phyloP scores from a whole-genome alignment of 2,888 invertebrate species.

The Elmis aenea region DNA sequence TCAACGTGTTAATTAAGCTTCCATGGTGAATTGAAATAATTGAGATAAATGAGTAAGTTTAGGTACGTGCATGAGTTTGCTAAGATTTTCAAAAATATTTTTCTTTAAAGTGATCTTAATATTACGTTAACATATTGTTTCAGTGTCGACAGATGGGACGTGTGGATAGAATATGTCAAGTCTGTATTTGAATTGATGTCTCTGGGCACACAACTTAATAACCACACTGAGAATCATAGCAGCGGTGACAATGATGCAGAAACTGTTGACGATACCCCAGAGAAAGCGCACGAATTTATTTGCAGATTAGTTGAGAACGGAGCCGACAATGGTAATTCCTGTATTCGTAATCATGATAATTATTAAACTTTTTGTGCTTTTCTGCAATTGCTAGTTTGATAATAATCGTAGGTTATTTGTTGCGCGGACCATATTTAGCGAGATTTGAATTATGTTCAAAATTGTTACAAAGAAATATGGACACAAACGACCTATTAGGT shows the following conservation, averaged over 20 bases:
- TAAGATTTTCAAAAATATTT: background rate
- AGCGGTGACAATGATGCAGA: conserved; percentile 30
- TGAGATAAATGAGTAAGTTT: background rate
- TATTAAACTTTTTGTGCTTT: conserved; percentile 6
- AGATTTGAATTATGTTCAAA: conserved; percentile 69
- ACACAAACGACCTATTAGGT: conserved; percentile 55
- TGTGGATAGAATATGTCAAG: conserved; percentile 66
- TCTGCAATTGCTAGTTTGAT: no score
- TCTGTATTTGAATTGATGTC: conserved; percentile 63
- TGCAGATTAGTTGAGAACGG: conserved; percentile 42
- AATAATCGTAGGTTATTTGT: conserved; percentile 44
- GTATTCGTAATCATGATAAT: conserved; percentile 4
- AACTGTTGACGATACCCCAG: conserved; percentile 40
- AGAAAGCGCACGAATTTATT: conserved; percentile 47
- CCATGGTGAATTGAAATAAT: background rate
- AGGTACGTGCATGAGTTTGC: no score
- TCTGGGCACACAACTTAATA: conserved; percentile 29
- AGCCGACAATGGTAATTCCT: conserved; percentile 36
- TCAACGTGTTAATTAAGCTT: background rate
- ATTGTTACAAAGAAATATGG: conserved; percentile 51
- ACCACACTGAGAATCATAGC: conserved; percentile 28
- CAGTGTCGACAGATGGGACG: conserved; percentile 68
- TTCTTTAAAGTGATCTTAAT: conserved; percentile 1
- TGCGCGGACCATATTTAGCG: conserved; percentile 81
- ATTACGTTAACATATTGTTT: conserved; percentile 20